Base-by-base conservation (phyloP, 2,113 vertebrate species). In the Microtus ochrogaster region DNA sequence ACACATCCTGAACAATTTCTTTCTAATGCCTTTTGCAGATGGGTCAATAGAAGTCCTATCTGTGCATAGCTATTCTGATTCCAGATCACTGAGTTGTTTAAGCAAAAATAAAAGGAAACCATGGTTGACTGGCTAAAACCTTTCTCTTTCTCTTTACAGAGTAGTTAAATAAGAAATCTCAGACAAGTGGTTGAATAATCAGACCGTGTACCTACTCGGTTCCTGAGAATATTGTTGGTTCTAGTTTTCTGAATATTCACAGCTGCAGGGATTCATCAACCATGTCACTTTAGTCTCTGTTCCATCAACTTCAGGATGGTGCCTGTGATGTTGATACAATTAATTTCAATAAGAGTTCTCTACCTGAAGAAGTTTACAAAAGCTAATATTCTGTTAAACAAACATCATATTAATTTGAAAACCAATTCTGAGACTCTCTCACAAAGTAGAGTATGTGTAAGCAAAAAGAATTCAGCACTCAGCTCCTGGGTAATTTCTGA, bases 81-180 rank as follows among this genome's bases (percentile, higher is more conserved):
- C 81, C 84, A 95, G 85, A 94, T 97, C 96, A 70, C 81, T 96
- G 96, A 94, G 44, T 96, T 95, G 88, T 94, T 98, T 90, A 94
- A 97, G 92, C 81, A 96, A 81, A 94, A 95, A 96, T 82, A 90
- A 96, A 97, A 82, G 72, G 52, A 95, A 90, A 55, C 52, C 44
- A 78, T 78, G 65, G 84, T 30, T 89, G 88, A 82, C 72, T 85
- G 61, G 47, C 52, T 89, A 79, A 93, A 47, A 94, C 66, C 21
- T 77, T 95, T 95, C 65, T 93, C 85, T 85, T 47, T 73, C 30
- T 94, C 77, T 85, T 52, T 49, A 52, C 52, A 78, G 72, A 96
- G 5, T 36, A 74, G 90, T 93, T 93, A 90, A 92, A 92, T 85
- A 90, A 93, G 65, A 93, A 94, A 52, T 78, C 19, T n/a, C 39